Conservation (phyloP, 2,888 invertebrate genomes). For the Caenorhabditis zanzibari region DNA sequence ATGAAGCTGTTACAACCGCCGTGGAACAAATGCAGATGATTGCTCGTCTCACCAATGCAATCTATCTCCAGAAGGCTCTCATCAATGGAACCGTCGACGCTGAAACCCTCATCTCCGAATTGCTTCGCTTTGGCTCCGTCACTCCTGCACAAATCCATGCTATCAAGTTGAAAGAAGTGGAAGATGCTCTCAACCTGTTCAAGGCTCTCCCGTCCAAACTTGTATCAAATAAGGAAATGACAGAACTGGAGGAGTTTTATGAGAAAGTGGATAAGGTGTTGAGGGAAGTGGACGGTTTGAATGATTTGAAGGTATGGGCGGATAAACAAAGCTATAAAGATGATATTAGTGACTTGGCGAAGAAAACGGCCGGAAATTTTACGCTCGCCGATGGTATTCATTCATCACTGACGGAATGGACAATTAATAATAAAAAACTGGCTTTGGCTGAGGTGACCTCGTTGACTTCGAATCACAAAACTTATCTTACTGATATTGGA, state of each 20-base stretch:
- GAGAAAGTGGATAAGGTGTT: background rate
- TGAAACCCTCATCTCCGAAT: slow-evolving; percentile 7
- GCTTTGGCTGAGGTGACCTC: background rate
- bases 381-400: background rate
- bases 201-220: background rate
- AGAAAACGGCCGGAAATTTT: background rate
- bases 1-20: background rate
- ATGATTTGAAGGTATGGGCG: background rate
- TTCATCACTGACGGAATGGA: too few species aligned
- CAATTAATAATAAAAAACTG: too few species aligned
- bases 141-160: background rate
- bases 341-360: background rate
- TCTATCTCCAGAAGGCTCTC: slow-evolving; percentile 9
- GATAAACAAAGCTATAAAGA: background rate
- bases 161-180: background rate
- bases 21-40: slow-evolving; percentile 1
- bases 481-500: too few species aligned
- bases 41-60: slow-evolving; percentile 19
- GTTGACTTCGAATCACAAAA: background rate
- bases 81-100: background rate
- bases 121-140: slow-evolving; percentile 12
- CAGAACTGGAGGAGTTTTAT: background rate
- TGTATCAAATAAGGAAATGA: background rate
- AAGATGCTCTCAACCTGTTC: background rate
- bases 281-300: background rate